These are phyloP conservation scores for Sylvilagus floridanus DNA, from an alignment of 2,797 vertebrate species.

Conservation along the genomic window DNA sequence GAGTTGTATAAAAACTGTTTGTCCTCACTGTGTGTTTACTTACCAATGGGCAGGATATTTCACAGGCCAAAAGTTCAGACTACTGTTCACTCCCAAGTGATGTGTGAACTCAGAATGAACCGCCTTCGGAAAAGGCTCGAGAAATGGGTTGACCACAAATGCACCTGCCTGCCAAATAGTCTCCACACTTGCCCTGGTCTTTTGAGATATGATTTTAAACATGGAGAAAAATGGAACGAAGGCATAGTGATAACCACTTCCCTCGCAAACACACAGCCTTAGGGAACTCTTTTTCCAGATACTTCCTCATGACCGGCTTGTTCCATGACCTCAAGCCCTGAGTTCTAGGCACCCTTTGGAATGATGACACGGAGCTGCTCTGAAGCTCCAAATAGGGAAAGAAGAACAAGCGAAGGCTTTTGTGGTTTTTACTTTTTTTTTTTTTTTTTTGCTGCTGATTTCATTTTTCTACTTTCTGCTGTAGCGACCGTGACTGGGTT, in stretches of 20 bases:
- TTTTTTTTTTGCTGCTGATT: neutral
- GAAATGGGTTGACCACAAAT: neutral
- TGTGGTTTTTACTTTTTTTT: neutral
- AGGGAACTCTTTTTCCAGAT: neutral
- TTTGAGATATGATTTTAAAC: neutral
- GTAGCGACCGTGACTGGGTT: neutral
- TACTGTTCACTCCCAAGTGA: conserved; percentile 83
- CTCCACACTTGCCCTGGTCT: neutral
- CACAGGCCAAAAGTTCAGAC: conserved; percentile 83
- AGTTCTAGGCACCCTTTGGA: conserved; percentile 41
- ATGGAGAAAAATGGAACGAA: conserved; percentile 10
- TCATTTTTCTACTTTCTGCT: neutral
- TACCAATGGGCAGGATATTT: conserved; percentile 81
- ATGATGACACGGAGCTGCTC: conserved; percentile 29
- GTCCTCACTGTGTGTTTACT: conserved; percentile 84
- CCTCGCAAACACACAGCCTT: neutral
- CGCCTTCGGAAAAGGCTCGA: neutral
- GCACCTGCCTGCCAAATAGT: neutral
- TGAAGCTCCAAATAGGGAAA: neutral
- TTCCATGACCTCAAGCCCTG: conserved; percentile 47
- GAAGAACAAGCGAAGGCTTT: conserved; percentile 37
- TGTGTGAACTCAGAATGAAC: conserved; percentile 76
- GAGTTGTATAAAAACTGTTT: conserved; percentile 81
- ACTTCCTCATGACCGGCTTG: conserved; percentile 21
- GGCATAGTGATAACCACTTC: neutral